Percentiles rank a stretch among this genome's conserved stretches.
Conservation (phyloP, 2,888 invertebrate species). For the Leuctra nigra region DNA sequence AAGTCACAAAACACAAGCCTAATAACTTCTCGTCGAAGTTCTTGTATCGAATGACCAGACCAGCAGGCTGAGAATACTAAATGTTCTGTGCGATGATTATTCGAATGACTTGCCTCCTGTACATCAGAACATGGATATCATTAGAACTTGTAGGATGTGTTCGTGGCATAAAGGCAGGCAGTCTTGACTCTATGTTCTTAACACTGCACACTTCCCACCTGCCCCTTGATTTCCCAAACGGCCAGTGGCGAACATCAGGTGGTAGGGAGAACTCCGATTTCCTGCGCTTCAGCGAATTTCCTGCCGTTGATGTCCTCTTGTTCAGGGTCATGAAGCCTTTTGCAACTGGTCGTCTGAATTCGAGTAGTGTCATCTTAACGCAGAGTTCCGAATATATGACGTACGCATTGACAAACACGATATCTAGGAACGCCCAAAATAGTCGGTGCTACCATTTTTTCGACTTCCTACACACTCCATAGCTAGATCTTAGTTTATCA, state of each 20-base stretch:
- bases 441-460: constrained; percentile 20
- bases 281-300: not conserved
- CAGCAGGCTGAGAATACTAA: no score
- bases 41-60: no score
- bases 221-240: not conserved
- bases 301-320: not conserved
- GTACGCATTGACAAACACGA: constrained; percentile 14
- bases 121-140: not conserved
- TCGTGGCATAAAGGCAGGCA: no score
- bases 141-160: not conserved
- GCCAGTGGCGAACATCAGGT: not conserved
- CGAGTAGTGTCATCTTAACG: not conserved
- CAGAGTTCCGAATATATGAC: not conserved
- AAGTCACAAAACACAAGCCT: no score
- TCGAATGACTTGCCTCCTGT: no score
- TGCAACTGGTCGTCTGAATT: not conserved
- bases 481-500: not conserved
- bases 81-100: no score
- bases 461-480: constrained; percentile 5
- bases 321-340: not conserved
- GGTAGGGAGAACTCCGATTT: not conserved
- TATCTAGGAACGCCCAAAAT: constrained; percentile 14
- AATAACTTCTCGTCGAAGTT: no score
- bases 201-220: not conserved
- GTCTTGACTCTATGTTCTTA: not conserved